Base-by-base conservation (phyloP, 2,113 vertebrate species). In the Felis chaus region DNA sequence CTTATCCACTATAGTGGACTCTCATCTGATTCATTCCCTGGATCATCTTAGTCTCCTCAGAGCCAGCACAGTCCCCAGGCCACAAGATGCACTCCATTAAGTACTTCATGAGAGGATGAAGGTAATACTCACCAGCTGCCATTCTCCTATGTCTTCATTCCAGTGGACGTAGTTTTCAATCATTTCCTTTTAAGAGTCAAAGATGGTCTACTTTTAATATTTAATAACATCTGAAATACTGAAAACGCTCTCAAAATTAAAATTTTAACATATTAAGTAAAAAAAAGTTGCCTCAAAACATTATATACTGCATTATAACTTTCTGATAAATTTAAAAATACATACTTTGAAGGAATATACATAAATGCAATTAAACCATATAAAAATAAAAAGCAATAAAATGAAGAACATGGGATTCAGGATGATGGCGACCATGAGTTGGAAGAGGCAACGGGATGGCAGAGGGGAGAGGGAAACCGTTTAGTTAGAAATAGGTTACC, bases 91-190 rank as follows among this genome's bases (percentile, higher is more conserved):
- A 48, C 27, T 39, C 27, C 3, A 0, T 9, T 9, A 69, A 57
- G 36, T 6, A 91, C 7, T n/a, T 29, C 18, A 27, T 4, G n/a
- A 69, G 68, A 61, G n/a, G 3, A 66, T 55, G 4, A 79, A 74
- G 63, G 55, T 8, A 57, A 89, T 87, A 96, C 99, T 99, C 98
- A 99, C 99, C 99, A 99, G 98, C 97, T 99, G 99, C 99, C 99
- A 99, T 83, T 99, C 99, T 83, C 99, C 99, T 86, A 99, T 99
- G 97, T 99, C 99, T 98, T 99, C 99, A 19, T 99, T 99, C 99
- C 99, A 99, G 95, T 99, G 99, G 71, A 99, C 99, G 0, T 99
- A 99, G 96, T 99, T 99, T 97, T 99, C 99, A 96, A 99, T 99
- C 99, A 99, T 99, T 98, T 99, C 99, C 99, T 99, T 97, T 53